These are phyloP conservation scores for Amphiprion ocellaris DNA, from an alignment of 2,113 vertebrate species.

Conservation along the genomic window DNA sequence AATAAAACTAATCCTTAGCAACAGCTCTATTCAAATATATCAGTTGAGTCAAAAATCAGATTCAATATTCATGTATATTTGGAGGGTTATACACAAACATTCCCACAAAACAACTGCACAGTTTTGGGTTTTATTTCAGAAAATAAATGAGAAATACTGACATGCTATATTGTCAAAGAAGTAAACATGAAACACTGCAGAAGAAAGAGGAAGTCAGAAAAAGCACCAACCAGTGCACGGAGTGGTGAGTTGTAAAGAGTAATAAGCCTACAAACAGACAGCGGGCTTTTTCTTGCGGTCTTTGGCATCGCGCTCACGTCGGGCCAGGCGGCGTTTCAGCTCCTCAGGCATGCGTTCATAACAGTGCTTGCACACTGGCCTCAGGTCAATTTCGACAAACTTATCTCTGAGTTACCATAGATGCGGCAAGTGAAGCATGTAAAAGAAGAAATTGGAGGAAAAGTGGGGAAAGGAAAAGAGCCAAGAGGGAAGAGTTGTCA, in stretches of 20 bases:
- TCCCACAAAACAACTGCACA: background rate
- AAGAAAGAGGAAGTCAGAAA: constrained; percentile 38
- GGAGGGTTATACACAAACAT: background rate
- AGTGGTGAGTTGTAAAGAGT: constrained; percentile 68
- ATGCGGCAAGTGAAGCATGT: constrained; percentile 54
- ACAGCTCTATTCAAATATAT: background rate
- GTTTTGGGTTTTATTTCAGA: background rate
- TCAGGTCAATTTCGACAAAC: constrained; percentile 99
- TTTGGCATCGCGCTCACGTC: constrained; percentile 92
- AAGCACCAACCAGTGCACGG: constrained; percentile 85
- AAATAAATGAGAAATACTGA: constrained; percentile 14
- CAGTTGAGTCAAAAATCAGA: background rate
- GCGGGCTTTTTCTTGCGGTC: constrained; percentile 93
- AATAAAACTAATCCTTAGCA: background rate
- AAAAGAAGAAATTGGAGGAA: constrained; percentile 71
- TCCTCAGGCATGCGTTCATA: constrained; percentile 97
- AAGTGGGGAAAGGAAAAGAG: constrained; percentile 47
- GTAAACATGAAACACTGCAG: background rate
- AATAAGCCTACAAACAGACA: constrained; percentile 88
- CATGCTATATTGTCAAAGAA: constrained; percentile 1
- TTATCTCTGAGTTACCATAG: constrained; percentile 89
- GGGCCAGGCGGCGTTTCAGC: constrained; percentile 95
- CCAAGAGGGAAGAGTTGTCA: constrained; percentile 62
- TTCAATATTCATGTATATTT: background rate
- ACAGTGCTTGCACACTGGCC: constrained; percentile 97